phyloP scores from a whole-genome alignment of 53 echinoderm and acorn worm genomes.

The Glandiceps talaboti region DNA sequence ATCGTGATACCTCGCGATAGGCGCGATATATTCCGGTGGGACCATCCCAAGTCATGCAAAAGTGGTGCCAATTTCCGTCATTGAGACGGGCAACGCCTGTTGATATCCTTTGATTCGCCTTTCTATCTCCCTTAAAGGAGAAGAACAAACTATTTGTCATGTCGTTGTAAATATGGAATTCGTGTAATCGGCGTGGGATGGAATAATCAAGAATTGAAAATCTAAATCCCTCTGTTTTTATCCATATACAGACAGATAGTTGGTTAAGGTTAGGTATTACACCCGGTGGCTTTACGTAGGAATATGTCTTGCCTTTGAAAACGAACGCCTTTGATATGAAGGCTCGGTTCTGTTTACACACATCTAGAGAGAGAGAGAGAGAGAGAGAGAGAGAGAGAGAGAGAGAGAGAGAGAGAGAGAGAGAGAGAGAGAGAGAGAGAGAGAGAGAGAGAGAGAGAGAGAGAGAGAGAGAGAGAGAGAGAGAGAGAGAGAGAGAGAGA shows the following conservation, averaged over 20 bases:
- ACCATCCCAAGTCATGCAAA: background rate
- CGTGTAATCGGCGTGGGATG: background rate
- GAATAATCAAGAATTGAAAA: background rate
- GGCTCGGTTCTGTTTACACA: background rate
- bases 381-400: conserved; percentile 1
- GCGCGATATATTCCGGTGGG: background rate
- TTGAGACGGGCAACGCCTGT: background rate
- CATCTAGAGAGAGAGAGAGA: background rate
- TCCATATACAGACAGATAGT: background rate
- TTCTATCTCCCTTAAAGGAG: background rate
- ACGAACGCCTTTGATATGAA: background rate
- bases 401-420: too few species aligned
- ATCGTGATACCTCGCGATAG: background rate
- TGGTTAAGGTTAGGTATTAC: background rate
- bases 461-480: too few species aligned
- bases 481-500: too few species aligned
- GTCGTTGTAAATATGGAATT: background rate
- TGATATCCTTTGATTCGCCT: background rate
- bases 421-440: too few species aligned
- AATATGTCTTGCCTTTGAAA: background rate
- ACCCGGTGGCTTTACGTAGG: background rate
- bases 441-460: too few species aligned
- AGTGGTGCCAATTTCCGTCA: background rate
- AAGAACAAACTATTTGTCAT: background rate
- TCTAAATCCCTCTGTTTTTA: background rate